A percentile compares a stretch with the other conserved stretches of the same genome.
Evolutionary conservation across 2,797 vertebrate genomes (phyloP).

Genomic region (Moxostoma hubbsi): DNA sequence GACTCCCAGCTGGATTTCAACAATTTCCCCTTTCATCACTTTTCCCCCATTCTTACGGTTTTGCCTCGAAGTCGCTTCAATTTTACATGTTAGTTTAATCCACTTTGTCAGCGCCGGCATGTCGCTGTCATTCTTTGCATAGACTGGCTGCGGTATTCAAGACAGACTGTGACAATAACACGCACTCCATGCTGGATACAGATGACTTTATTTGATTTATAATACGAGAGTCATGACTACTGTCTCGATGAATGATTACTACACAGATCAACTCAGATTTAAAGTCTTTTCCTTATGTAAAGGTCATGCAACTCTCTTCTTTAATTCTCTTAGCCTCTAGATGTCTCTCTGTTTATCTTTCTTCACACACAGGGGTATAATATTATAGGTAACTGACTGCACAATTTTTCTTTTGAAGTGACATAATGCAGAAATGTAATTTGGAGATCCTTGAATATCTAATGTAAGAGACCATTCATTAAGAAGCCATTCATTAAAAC

Average conservation of each 20-base stretch:
- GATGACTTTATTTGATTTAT: conserved; percentile 24
- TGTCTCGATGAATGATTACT: background rate
- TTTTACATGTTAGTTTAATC: conserved; percentile 58
- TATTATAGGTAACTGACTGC: background rate
- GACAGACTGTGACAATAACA: conserved; percentile 1
- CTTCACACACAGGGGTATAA: background rate
- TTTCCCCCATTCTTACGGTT: background rate
- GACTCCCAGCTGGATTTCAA: conserved; percentile 38
- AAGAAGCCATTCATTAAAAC: conserved; percentile 29
- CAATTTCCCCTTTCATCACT: conserved; percentile 49
- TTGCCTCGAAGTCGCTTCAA: background rate
- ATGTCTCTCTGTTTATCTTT: background rate
- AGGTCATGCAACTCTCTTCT: conserved; percentile 17
- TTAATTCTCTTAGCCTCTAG: conserved; percentile 5
- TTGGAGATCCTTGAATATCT: background rate
- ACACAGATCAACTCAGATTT: conserved; percentile 20
- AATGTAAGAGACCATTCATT: background rate
- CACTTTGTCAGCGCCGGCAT: conserved; percentile 27
- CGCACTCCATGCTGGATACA: background rate
- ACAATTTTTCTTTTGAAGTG: background rate
- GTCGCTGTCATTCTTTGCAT: conserved; percentile 24
- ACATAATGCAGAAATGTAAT: conserved; percentile 33
- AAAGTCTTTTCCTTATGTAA: conserved; percentile 23
- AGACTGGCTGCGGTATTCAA: conserved; percentile 1
- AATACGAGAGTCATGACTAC: conserved; percentile 9